Conservation (phyloP, 2,113 vertebrate genomes). For the Recurvirostra avosetta region DNA sequence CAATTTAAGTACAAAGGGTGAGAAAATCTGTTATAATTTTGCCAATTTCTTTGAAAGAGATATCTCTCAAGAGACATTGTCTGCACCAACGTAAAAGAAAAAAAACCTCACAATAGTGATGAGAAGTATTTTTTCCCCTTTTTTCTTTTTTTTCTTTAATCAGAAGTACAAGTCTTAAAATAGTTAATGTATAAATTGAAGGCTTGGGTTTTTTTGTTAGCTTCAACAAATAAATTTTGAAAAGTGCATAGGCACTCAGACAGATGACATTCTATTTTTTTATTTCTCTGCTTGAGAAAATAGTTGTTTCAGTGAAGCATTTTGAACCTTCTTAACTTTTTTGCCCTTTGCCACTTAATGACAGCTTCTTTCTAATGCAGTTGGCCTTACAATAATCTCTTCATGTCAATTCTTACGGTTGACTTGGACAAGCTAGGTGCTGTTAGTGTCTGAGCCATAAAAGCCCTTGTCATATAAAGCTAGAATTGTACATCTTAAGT, state of each 20-base stretch:
- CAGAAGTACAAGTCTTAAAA: not conserved
- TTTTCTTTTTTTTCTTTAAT: not conserved
- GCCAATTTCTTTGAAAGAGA: not conserved
- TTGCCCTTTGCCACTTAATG: not conserved
- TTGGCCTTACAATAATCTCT: not conserved
- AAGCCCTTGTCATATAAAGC: not conserved
- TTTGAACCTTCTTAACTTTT: not conserved
- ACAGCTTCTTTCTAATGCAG: not conserved
- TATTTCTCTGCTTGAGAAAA: not conserved
- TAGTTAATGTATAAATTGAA: not conserved
- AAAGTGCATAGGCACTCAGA: not conserved
- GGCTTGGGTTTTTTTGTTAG: not conserved
- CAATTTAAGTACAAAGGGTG: not conserved
- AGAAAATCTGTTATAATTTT: not conserved
- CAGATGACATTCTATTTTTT: not conserved
- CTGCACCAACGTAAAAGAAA: not conserved
- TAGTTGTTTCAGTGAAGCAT: not conserved
- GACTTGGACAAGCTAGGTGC: not conserved
- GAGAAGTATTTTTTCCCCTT: rapidly evolving
- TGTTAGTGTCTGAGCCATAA: constrained; percentile 12
- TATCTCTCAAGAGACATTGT: not conserved
- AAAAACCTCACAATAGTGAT: not conserved
- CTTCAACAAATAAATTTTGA: not conserved
- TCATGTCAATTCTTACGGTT: not conserved
- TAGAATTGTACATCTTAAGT: constrained; percentile 18